A percentile compares a stretch with the other conserved stretches of the same genome.
These are phyloP conservation scores for Oenanthe oenanthe DNA, from an alignment of 2,113 vertebrate species.

Conservation along the genomic window DNA sequence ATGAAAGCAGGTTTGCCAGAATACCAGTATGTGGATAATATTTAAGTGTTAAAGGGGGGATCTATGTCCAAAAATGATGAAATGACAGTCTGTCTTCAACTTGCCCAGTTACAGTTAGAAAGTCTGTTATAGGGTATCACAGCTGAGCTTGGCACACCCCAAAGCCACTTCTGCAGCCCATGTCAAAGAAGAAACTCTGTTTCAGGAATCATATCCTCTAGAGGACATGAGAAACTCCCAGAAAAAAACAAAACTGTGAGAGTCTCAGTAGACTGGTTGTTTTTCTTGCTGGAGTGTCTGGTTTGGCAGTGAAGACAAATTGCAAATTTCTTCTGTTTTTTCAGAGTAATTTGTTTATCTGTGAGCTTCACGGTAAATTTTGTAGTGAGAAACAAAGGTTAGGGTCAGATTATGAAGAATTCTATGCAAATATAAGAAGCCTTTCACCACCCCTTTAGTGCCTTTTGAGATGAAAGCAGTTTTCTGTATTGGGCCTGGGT, in stretches of 20 bases:
- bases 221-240: not conserved
- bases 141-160: not conserved
- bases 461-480: not conserved
- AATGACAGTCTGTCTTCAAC: constrained; percentile 45
- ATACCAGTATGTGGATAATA: constrained; percentile 56
- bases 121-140: constrained; percentile 20
- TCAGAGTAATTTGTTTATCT: not conserved
- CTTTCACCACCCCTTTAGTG: not conserved
- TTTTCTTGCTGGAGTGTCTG: not conserved
- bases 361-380: not conserved
- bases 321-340: not conserved
- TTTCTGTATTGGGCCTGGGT: not conserved
- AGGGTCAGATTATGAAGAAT: not conserved
- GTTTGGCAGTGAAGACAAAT: not conserved
- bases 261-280: not conserved
- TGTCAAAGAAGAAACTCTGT: not conserved
- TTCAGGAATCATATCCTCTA: not conserved
- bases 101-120: constrained; percentile 41
- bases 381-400: not conserved
- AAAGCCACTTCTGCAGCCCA: not conserved
- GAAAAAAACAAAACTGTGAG: not conserved
- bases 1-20: constrained; percentile 46
- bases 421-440: not conserved
- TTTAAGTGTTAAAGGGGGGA: constrained; percentile 44
- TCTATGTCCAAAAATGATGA: constrained; percentile 51